Evolutionary conservation across 23 tunicate genomes (phyloP), one percentile per base, ranked within the genome.

Genomic region (Styela clava): DNA sequence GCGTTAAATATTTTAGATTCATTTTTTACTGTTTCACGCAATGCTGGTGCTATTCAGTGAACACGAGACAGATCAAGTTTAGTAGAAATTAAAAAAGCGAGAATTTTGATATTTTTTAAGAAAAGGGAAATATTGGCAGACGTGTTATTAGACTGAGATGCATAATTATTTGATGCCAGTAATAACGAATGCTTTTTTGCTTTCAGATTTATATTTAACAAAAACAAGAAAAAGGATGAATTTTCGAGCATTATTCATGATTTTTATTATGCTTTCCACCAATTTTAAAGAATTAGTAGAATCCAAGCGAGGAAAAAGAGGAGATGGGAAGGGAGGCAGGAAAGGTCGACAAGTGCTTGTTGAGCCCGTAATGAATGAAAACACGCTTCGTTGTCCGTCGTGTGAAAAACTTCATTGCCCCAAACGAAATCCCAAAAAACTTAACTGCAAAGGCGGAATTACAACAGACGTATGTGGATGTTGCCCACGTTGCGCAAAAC

Each of bases 381-480:
- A n/a, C n/a, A n/a, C n/a, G n/a, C 56, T 44, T 44, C 56, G 24
- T 3, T 76, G 81, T 2, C 81, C 81, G 26, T 20, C 64, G 5
- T 76, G 81, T 26, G 31, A 36, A 52, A 51, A 52, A 52, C 35
- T 76, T 5, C 33, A 23, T 25, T 76, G 81, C 27, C 64, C 64
- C n/a, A 24, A 24, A 22, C 37, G 37, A 29, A 36, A 44, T 25
- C 63, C 81, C n/a, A 52, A 29, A 34, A 52, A 29, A 52, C 31
- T 76, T 68, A 82, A 82, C 1, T 82, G 85, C 78, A 82, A 69
- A 69, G 85, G 85, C 22, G 85, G 85, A 9, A 18, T 82, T 21
- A 52, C 78, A 30, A 31, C 26, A 25, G 85, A 77, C 36, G 76
- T 69, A 24, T 82, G 85, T 71, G 61, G 80, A 12, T 84, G 88